Evolutionary conservation across 1,140 invertebrate genomes (phyloP).

Genomic region (Prorops nasuta): DNA sequence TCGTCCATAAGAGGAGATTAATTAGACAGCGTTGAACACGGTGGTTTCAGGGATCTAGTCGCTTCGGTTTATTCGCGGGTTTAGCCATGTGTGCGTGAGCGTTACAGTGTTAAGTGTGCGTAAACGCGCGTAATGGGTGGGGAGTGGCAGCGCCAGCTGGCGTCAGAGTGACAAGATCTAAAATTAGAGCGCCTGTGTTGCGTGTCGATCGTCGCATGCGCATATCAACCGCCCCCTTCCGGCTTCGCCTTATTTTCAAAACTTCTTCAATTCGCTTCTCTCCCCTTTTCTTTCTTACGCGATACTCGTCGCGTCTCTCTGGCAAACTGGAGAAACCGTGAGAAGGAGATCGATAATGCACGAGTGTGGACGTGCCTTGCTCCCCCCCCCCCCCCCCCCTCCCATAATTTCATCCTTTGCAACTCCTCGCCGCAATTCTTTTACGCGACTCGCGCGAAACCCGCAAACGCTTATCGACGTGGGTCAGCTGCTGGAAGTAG

Average conservation of each 20-base stretch:
- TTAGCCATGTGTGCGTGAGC: conserved; percentile 3
- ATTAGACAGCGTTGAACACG: no score
- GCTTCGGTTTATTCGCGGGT: no score
- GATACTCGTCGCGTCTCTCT: conserved; percentile 10
- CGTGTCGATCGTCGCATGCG: conserved; percentile 56
- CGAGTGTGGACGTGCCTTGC: conserved; percentile 7
- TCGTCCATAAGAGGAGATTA: no score
- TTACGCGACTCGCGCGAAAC: background rate
- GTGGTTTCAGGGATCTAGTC: no score
- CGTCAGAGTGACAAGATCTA: conserved; percentile 57
- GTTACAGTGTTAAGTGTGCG: conserved; percentile 33
- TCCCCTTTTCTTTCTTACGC: conserved; percentile 20
- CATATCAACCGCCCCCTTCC: conserved; percentile 53
- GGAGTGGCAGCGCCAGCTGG: conserved; percentile 50
- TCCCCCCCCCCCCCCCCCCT: background rate
- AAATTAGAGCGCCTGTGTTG: conserved; percentile 51
- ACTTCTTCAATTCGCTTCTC: conserved; percentile 50
- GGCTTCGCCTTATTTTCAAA: conserved; percentile 53
- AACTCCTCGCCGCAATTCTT: background rate
- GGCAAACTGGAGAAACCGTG: conserved; percentile 40
- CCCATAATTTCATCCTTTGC: background rate
- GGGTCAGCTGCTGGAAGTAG: background rate
- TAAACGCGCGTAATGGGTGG: conserved; percentile 53
- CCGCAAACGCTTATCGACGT: background rate
- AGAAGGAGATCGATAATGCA: conserved; percentile 46